Evolutionary conservation across 2,888 invertebrate genomes (phyloP).

Genomic region (Leptinotarsa juncta): DNA sequence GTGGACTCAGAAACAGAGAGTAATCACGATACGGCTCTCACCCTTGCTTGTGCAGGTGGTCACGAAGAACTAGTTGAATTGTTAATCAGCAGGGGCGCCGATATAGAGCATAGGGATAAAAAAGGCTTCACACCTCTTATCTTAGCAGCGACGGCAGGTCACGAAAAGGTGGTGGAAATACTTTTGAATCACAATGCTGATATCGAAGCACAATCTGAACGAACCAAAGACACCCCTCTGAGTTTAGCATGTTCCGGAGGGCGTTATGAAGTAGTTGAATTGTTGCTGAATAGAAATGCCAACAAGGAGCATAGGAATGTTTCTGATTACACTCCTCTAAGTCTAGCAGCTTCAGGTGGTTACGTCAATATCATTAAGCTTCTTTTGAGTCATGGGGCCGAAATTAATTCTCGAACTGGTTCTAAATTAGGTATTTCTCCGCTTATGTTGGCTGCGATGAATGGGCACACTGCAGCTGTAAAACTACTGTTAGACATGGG

Average conservation of each 20-base stretch:
- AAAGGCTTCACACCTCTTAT: slow-evolving; percentile 98
- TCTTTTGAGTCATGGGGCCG: slow-evolving; percentile 92
- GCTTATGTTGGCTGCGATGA: slow-evolving; percentile 99
- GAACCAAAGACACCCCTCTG: slow-evolving; percentile 98
- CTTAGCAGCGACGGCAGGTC: slow-evolving; percentile 96
- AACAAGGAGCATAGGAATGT: slow-evolving; percentile 91
- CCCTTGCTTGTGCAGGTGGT: slow-evolving; percentile 96
- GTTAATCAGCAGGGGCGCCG: slow-evolving; percentile 90
- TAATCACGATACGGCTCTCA: slow-evolving; percentile 98
- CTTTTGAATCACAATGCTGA: slow-evolving; percentile 95
- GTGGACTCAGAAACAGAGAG: slow-evolving; percentile 98
- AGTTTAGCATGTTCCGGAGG: slow-evolving; percentile 98
- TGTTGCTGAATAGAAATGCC: slow-evolving; percentile 81
- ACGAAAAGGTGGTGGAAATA: slow-evolving; percentile 91
- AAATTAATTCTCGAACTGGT: slow-evolving; percentile 97
- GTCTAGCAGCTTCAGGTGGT: slow-evolving; percentile 97
- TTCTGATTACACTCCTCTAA: slow-evolving; percentile 98
- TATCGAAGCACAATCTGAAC: slow-evolving; percentile 97
- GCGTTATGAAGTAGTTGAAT: slow-evolving; percentile 94
- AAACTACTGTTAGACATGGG: slow-evolving; percentile 96
- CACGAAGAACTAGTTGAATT: slow-evolving; percentile 96
- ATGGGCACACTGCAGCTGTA: slow-evolving; percentile 96
- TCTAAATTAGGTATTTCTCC: slow-evolving; percentile 98
- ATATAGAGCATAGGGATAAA: slow-evolving; percentile 98
- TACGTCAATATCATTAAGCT: slow-evolving; percentile 98